Conservation (phyloP, 2,888 invertebrate species). For the Tachina fera region DNA sequence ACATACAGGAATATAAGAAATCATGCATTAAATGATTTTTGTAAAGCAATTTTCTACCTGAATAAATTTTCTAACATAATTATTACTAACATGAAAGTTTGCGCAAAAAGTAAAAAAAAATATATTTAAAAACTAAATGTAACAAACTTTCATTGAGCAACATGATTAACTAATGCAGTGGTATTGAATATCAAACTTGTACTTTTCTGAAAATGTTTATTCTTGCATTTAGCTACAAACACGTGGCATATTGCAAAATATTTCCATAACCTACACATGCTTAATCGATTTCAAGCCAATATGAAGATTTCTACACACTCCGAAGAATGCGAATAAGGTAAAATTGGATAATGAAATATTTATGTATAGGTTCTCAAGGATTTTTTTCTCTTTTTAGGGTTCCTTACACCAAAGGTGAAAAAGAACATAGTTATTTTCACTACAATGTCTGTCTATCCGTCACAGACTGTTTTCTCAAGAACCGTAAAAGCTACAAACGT, state of each 20-base stretch:
- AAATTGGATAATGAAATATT: background rate
- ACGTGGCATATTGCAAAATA: slow-evolving; percentile 3
- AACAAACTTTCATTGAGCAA: slow-evolving; percentile 67
- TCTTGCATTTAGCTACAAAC: slow-evolving; percentile 18
- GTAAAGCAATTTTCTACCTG: slow-evolving; percentile 63
- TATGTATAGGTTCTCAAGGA: background rate
- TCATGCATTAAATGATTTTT: slow-evolving; percentile 64
- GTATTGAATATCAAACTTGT: slow-evolving; percentile 55
- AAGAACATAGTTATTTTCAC: no score
- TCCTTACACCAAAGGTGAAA: no score
- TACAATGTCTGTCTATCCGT: no score
- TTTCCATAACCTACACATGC: background rate
- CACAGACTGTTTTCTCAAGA: no score
- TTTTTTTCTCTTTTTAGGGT: background rate
- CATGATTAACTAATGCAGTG: slow-evolving; percentile 65
- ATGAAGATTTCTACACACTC: background rate
- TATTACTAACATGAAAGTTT: slow-evolving; percentile 60
- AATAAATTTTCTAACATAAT: slow-evolving; percentile 60
- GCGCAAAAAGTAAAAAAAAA: slow-evolving; percentile 39
- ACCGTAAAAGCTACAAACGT: no score
- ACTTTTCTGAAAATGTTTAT: slow-evolving; percentile 25
- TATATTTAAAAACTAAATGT: slow-evolving; percentile 23
- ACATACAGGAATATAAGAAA: slow-evolving; percentile 40
- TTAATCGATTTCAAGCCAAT: background rate
- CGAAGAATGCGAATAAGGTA: background rate